phyloP scores from a whole-genome alignment of 2,888 invertebrate species.

The Philopedon plagiatum region DNA sequence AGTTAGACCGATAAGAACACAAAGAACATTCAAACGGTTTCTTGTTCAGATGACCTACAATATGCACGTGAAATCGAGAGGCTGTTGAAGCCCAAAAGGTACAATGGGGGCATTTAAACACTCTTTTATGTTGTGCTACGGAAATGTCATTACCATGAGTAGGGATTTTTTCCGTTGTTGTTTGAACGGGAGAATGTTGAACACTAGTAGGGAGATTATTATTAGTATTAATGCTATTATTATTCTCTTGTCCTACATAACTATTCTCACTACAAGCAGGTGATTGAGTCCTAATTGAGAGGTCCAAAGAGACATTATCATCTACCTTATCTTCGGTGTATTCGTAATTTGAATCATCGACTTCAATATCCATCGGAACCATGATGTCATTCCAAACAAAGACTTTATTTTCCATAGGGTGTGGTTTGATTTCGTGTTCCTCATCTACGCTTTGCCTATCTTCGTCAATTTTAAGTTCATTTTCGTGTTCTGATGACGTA shows the following conservation, averaged over 20 bases:
- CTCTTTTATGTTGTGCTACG: conserved; percentile 80
- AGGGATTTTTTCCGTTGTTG: conserved; percentile 71
- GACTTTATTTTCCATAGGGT: conserved; percentile 86
- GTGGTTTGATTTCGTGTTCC: conserved; percentile 70
- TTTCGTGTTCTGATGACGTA: conserved; percentile 56
- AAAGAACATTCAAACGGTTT: conserved; percentile 96
- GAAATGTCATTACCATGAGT: conserved; percentile 74
- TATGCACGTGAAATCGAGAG: conserved; percentile 93
- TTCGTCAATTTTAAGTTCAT: conserved; percentile 57
- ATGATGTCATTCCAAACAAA: conserved; percentile 86
- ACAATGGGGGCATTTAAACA: conserved; percentile 94
- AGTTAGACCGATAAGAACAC: conserved; percentile 94
- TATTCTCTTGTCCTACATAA: conserved; percentile 60
- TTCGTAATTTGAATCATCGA: conserved; percentile 65
- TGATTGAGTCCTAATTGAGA: conserved; percentile 66
- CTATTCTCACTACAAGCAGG: conserved; percentile 65
- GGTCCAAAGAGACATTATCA: conserved; percentile 65
- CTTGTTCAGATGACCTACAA: conserved; percentile 92
- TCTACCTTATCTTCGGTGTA: conserved; percentile 65
- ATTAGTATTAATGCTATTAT: conserved; percentile 44
- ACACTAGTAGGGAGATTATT: conserved; percentile 47
- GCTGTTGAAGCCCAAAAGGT: conserved; percentile 94
- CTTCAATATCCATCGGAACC: conserved; percentile 65
- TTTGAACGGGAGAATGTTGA: conserved; percentile 52
- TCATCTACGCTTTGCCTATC: conserved; percentile 53